phyloP scores from a whole-genome alignment of 2,888 invertebrate species.

The Nomada fucata region DNA sequence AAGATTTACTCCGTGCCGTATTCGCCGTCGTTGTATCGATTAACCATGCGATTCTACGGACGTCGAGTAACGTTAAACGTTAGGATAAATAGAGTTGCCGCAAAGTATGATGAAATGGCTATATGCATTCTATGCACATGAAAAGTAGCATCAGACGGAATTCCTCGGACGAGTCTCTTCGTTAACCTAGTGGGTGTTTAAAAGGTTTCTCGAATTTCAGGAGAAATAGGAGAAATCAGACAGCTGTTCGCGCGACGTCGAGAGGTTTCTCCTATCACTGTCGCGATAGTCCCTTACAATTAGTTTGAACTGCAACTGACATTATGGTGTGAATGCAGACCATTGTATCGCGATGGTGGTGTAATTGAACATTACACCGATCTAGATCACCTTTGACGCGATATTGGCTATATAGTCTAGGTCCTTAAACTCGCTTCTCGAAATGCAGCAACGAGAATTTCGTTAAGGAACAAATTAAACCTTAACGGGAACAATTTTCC shows the following conservation, averaged over 20 bases:
- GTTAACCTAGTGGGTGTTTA: too few species aligned
- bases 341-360: slow-evolving; percentile 14
- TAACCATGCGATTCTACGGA: not conserved
- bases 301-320: not conserved
- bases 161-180: too few species aligned
- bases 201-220: not conserved
- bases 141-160: too few species aligned
- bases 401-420: not conserved
- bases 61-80: not conserved
- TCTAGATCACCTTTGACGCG: slow-evolving; percentile 28
- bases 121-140: too few species aligned
- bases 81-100: not conserved
- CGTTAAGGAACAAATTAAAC: too few species aligned
- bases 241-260: not conserved
- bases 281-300: slow-evolving; percentile 7
- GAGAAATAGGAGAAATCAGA: not conserved
- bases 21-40: slow-evolving; percentile 25
- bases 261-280: not conserved
- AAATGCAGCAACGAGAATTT: too few species aligned
- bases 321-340: slow-evolving; percentile 19
- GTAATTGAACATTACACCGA: slow-evolving; percentile 20
- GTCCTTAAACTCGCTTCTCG: not conserved
- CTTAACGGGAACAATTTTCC: too few species aligned
- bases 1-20: slow-evolving; percentile 40
- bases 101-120: too few species aligned